Conservation (phyloP, 2,888 invertebrate species). For the Pyrochroa serraticornis region DNA sequence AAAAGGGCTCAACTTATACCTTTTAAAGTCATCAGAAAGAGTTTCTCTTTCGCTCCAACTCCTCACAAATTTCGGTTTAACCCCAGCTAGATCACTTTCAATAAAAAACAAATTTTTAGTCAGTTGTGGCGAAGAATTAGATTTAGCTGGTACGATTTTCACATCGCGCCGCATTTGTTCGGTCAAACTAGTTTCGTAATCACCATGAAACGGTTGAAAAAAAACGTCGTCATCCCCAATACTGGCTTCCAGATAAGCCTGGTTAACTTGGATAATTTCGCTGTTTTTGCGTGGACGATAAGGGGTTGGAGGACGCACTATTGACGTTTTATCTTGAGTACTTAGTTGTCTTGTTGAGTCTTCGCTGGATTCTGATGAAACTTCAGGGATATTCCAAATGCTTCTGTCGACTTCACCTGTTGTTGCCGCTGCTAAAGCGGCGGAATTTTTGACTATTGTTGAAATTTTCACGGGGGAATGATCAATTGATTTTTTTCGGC, state of each 20-base stretch:
- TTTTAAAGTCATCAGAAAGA: slow-evolving; percentile 12
- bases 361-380: slow-evolving; percentile 48
- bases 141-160: slow-evolving; percentile 31
- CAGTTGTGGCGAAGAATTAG: slow-evolving; percentile 53
- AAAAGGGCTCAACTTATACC: slow-evolving; percentile 33
- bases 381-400: slow-evolving; percentile 63
- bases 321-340: slow-evolving; percentile 33
- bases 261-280: slow-evolving; percentile 33
- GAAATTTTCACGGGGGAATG: slow-evolving; percentile 25
- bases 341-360: slow-evolving; percentile 38
- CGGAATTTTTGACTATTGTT: slow-evolving; percentile 51
- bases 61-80: slow-evolving; percentile 20
- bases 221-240: slow-evolving; percentile 32
- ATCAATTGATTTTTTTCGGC: slow-evolving; percentile 19
- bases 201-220: background rate
- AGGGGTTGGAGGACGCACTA: slow-evolving; percentile 41
- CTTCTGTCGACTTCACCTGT: slow-evolving; percentile 51
- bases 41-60: slow-evolving; percentile 27
- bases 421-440: slow-evolving; percentile 57
- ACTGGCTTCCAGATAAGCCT: slow-evolving; percentile 36
- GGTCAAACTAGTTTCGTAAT: slow-evolving; percentile 27
- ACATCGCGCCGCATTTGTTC: slow-evolving; percentile 20
- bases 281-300: slow-evolving; percentile 32
- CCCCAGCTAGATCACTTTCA: slow-evolving; percentile 38
- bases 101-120: slow-evolving; percentile 47